Evolutionary conservation across 2,888 invertebrate species (phyloP).

Genomic region (Temnothorax ravouxi): DNA sequence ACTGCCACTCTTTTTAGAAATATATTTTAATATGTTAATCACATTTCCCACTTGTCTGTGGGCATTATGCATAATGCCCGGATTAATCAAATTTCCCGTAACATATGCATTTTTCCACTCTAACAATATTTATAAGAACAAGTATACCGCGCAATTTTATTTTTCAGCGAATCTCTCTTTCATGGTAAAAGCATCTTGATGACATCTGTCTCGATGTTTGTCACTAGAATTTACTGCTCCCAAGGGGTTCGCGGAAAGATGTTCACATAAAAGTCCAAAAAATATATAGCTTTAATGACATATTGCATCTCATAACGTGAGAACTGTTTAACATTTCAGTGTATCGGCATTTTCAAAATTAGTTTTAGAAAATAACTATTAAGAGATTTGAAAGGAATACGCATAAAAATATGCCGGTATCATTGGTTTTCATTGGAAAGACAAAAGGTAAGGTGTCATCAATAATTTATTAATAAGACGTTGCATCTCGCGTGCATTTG

Average conservation of each 20-base stretch:
- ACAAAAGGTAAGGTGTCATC: background rate
- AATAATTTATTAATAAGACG: conserved; percentile 33
- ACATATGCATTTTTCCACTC: background rate
- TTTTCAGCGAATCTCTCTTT: background rate
- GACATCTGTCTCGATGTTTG: conserved; percentile 9
- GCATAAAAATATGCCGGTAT: background rate
- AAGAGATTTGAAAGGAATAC: no score
- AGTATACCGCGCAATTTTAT: background rate
- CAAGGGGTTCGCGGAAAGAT: background rate
- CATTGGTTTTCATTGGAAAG: background rate
- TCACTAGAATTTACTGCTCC: background rate
- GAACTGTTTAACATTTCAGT: background rate
- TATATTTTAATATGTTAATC: no score
- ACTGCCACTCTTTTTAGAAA: no score
- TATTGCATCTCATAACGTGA: background rate
- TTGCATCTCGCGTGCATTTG: conserved; percentile 37
- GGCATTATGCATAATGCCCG: no score
- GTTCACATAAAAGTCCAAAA: background rate
- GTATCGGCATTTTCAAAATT: background rate
- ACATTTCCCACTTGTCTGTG: no score
- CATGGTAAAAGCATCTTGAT: background rate
- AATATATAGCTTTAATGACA: conserved; percentile 10
- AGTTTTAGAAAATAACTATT: background rate
- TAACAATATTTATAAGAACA: background rate
- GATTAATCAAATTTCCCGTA: no score